Base-by-base conservation (phyloP, 2,113 vertebrate genomes). In the Alces alces region DNA sequence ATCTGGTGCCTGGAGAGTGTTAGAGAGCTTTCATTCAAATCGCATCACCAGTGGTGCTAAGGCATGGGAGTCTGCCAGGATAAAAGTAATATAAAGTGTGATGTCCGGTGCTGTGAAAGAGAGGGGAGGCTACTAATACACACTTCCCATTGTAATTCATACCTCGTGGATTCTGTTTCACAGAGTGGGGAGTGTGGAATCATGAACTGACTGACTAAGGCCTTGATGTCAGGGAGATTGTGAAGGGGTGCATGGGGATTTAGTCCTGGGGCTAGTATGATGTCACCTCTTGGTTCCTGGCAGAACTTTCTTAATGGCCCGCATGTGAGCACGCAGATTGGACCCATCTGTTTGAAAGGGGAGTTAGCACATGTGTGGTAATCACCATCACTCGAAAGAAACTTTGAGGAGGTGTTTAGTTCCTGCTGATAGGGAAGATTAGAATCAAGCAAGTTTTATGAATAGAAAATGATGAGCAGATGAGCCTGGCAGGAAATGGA, bases 361-460 rank as follows among this genome's bases (percentile, higher is more conserved):
- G 90, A 93, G 73, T 6, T 96, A 85, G 47, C 91, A 70, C 45
- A 6, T 76, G 16, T 90, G 96, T 93, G 96, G 96, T 91, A 91
- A 79, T 98, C 93, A 89, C 92, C 47, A 30, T 95, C n/a, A 91
- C 97, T 98, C 96, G 96, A 89, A 96, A 97, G 83, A 97, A 96
- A 96, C 73, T 95, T 96, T 87, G 94, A 98, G 96, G 95, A 98
- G 86, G 90, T 98, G 47, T 98, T 98, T 98, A 95, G 45, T 96
- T 98, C 97, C 96, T 96, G 91, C 96, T 98, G 98, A 87, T 88
- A 96, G n/a, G 52, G 60, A 98, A 98, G 96, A 98, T 98, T 97
- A 98, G 97, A 98, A 97, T 98, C 95, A 93, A 97, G 91, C 93
- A 45, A 98, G 91, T 98, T 98, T 96, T 98, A 25, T 98, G 98